Base-by-base conservation (phyloP, 2,888 invertebrate species). In the Cylloceria caligata region DNA sequence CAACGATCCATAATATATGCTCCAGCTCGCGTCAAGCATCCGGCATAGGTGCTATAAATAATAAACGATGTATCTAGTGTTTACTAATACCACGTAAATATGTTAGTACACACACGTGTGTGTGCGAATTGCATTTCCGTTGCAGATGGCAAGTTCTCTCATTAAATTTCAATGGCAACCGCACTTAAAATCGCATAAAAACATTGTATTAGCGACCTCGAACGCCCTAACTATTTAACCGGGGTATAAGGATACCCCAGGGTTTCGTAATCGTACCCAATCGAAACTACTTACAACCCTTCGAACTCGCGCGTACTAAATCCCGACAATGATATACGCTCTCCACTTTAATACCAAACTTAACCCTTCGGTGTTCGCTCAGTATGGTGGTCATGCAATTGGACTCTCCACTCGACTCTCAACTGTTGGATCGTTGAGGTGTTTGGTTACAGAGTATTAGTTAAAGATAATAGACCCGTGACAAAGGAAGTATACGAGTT, bases 91-190 rank as follows among this genome's bases (percentile, higher is more conserved):
- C 39, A 64, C 39, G 19, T 39, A 36, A 36, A 19, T 21, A 64
- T 27, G 24, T 42, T 7, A 24, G 21, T 24, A 39, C 39, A 24
- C 24, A 39, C 24, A 42, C 21, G 57, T 16, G 19, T 30, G 49
- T 21, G n/a, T 34, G 19, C 47, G 55, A 36, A 67, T 68, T 62
- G 36, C 84, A 86, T 86, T 89, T 88, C 88, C 88, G 88, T 86
- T 88, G 88, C 90, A 90, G 90, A 89, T 90, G 90, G 89, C 84
- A 85, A 87, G 83, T 71, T 69, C 71, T 19, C 55, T 36, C 5
- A 45, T 78, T 47, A 47, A 81, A 71, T 62, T 76, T 75, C 79
- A 79, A 79, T 72, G 52, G 75, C 39, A 75, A 72, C 75, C 75
- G 71, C 72, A 45, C 79, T 69, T 82, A 72, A 76, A 79, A 79